These are phyloP conservation scores for Halcyon smyrnensis DNA, from an alignment of 2,797 vertebrate genomes.

Conservation along the genomic window DNA sequence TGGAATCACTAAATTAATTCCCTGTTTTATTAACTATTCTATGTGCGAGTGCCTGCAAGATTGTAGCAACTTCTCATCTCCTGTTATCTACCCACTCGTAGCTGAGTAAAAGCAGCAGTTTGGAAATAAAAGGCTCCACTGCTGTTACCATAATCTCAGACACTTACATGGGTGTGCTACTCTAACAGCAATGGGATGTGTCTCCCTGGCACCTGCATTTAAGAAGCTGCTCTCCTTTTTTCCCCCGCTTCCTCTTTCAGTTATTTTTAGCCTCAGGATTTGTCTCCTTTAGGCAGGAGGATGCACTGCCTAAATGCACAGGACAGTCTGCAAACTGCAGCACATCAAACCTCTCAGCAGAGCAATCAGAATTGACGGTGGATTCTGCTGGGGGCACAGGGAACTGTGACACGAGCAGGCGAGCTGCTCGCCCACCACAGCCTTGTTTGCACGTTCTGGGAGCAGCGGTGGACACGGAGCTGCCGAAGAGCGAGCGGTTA, in stretches of 20 bases:
- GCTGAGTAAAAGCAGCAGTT: background rate
- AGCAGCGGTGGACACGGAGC: background rate
- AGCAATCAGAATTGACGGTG: background rate
- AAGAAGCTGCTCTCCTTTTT: background rate
- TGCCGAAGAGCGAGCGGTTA: background rate
- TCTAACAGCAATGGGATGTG: background rate
- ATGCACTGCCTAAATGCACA: background rate
- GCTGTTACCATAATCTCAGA: background rate
- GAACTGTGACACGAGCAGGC: rapidly evolving
- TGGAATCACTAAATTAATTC: background rate
- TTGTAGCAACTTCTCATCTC: background rate
- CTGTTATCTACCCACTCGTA: background rate
- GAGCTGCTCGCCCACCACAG: background rate
- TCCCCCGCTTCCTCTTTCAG: background rate
- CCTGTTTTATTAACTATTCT: background rate
- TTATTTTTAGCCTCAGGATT: background rate
- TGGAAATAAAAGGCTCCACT: background rate
- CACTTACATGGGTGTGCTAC: background rate
- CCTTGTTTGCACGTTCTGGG: background rate
- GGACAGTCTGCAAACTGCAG: background rate
- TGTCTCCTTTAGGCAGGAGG: background rate
- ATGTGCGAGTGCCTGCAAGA: background rate
- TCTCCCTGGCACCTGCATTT: background rate
- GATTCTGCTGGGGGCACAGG: background rate
- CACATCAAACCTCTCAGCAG: background rate